These are phyloP conservation scores for Hippocampus zosterae DNA, from an alignment of 2,113 vertebrate species.

Conservation along the genomic window DNA sequence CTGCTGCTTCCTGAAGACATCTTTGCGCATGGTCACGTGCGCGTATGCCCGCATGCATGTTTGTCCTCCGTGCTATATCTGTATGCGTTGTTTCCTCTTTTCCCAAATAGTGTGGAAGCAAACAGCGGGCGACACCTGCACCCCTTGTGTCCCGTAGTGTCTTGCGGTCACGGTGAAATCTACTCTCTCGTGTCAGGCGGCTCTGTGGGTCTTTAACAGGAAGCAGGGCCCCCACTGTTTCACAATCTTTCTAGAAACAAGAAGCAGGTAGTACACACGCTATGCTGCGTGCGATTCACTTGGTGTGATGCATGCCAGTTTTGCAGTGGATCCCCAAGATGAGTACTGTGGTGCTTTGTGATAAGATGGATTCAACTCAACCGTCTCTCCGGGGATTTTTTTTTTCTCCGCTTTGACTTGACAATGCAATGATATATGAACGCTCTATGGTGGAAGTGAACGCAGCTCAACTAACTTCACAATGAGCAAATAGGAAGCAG, in stretches of 20 bases:
- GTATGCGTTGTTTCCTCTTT: conserved; percentile 15
- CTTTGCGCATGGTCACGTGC: neutral
- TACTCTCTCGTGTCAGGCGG: conserved; percentile 55
- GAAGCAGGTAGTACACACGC: conserved; percentile 58
- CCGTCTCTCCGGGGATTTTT: neutral
- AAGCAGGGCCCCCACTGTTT: conserved; percentile 69
- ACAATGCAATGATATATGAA: neutral
- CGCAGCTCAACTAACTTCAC: neutral
- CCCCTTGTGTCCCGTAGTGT: conserved; percentile 18
- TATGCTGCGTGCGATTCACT: conserved; percentile 15
- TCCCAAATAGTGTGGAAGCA: conserved; percentile 2
- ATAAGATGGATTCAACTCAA: neutral
- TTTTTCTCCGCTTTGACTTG: neutral
- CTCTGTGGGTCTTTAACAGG: conserved; percentile 64
- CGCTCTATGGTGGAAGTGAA: neutral
- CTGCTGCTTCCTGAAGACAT: conserved; percentile 37
- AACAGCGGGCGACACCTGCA: conserved; percentile 39
- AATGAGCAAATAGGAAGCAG: neutral
- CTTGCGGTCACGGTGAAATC: conserved; percentile 52
- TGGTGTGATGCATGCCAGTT: conserved; percentile 56
- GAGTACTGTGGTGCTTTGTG: conserved; percentile 41
- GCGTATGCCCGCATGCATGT: conserved; percentile 2
- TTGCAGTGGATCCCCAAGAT: conserved; percentile 57
- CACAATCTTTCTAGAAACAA: conserved; percentile 71
- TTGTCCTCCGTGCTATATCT: conserved; percentile 6